phyloP scores from a whole-genome alignment of 64 coral and sea anemone genomes.

The Hydrozoanthus tunicans region DNA sequence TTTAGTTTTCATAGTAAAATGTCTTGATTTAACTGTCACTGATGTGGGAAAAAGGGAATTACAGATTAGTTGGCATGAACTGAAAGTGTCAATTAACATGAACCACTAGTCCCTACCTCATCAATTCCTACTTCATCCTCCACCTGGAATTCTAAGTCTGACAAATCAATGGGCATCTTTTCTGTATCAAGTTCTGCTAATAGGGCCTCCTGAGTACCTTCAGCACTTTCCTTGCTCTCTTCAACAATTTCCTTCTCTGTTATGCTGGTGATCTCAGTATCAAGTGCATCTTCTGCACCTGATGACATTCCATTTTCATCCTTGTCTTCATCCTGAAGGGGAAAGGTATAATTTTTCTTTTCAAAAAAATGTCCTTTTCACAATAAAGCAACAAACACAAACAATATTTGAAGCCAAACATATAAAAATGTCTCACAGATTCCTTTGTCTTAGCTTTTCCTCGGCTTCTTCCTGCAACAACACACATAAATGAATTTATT shows the following conservation, averaged over 20 bases:
- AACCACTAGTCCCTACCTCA: constrained; percentile 8
- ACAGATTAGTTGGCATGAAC: too few species aligned
- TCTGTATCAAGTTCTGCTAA: constrained; percentile 22
- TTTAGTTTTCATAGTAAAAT: too few species aligned
- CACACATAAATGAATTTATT: neutral
- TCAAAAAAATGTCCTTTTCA: neutral
- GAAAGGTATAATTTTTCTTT: neutral
- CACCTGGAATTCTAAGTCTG: constrained; percentile 24
- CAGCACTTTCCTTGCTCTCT: constrained; percentile 8
- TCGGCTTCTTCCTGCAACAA: constrained; percentile 51
- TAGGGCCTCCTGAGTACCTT: neutral
- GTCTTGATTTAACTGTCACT: too few species aligned
- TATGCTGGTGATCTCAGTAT: neutral
- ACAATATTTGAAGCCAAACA: neutral
- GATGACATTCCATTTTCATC: constrained; percentile 21
- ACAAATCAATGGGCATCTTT: constrained; percentile 6
- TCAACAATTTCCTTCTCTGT: neutral
- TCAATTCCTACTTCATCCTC: constrained; percentile 54
- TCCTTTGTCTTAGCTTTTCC: constrained; percentile 29
- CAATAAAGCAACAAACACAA: neutral
- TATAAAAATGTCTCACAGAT: constrained; percentile 14
- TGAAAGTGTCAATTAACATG: too few species aligned
- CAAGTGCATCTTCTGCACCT: constrained; percentile 18
- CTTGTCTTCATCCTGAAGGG: constrained; percentile 61
- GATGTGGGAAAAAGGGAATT: too few species aligned